A percentile compares a stretch with the other conserved stretches of the same genome.
phyloP scores from a whole-genome alignment of 2,888 invertebrate species.

The Sarcophaga subvicina region DNA sequence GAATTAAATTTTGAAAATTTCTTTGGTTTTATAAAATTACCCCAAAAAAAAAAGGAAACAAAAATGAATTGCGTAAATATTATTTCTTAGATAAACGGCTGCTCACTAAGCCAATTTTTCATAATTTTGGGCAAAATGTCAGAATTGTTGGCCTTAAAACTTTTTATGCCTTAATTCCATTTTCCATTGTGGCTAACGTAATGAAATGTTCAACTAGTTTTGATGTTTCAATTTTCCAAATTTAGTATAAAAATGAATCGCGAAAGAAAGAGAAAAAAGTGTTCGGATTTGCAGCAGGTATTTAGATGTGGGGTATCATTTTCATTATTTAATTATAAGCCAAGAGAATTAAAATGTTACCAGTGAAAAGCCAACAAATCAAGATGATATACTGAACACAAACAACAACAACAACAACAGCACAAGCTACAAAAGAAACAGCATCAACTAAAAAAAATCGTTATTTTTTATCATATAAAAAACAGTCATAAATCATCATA shows the following conservation, averaged over 20 bases:
- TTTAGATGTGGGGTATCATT: background rate
- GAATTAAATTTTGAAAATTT: no score
- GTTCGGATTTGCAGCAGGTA: conserved; percentile 8
- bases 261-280: background rate
- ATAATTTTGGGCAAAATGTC: background rate
- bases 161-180: background rate
- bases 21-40: no score
- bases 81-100: no score
- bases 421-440: no score
- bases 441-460: conserved; percentile 5
- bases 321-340: conserved; percentile 52
- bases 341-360: conserved; percentile 51
- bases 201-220: conserved; percentile 43
- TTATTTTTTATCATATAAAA: conserved; percentile 27
- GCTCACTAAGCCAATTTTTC: background rate
- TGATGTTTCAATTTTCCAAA: conserved; percentile 12
- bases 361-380: conserved; percentile 49
- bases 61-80: no score
- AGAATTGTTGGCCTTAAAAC: background rate
- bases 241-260: conserved; percentile 7
- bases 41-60: no score
- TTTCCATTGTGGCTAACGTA: background rate
- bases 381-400: conserved; percentile 15
- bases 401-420: background rate
- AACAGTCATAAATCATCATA: conserved; percentile 43